Base-by-base conservation (phyloP, 2,888 invertebrate genomes). In the Leptothorax acervorum region DNA sequence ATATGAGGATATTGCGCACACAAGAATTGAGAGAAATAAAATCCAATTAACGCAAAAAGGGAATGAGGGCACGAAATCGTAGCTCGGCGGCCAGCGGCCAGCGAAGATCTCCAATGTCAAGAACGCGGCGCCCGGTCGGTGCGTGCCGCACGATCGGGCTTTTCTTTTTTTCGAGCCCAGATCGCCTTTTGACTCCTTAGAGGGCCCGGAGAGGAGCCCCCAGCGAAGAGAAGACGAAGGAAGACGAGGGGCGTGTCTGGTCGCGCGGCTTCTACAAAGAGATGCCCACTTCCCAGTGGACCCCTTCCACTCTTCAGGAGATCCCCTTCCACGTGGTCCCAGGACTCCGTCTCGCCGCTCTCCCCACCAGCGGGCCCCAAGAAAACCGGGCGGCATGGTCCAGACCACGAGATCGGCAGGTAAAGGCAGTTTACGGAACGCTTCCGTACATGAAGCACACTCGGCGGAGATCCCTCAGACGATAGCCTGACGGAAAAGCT, bases 371-470 rank as follows among this genome's bases (percentile, higher is more conserved):
- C 62, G 70, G 84, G 79, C 88, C 92, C 89, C 66, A 92, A 93
- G 94, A 94, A 93, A 93, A 93, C 92, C 91, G 91, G 90, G 91
- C 93, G 93, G 94, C 94, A 89, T 94, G 94, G 94, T 94, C 94
- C 94, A 94, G 94, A 88, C 93, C 93, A 93, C 92, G 93, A 93
- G 94, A 94, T 94, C 90, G 90, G 84, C 91, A 93, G 92, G 92
- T 92, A 90, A 91, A 92, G 93, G 92, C 93, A 94, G 94, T 94
- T 92, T 92, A 92, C 92, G 92, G 92, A 93, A 93, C 92, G 93
- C 93, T 92, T 91, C 91, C 92, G 90, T 92, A 90, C 92, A 92
- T 88, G 92, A 91, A 91, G 89, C 91, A 92, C 85, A 89, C 86
- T 90, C 90, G 85, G 85, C 63, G 73, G 74, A 70, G 62, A 79